Percentiles rank a stretch among this genome's conserved stretches.
Evolutionary conservation across 1,140 invertebrate genomes (phyloP).

Genomic region (Bombus impatiens): DNA sequence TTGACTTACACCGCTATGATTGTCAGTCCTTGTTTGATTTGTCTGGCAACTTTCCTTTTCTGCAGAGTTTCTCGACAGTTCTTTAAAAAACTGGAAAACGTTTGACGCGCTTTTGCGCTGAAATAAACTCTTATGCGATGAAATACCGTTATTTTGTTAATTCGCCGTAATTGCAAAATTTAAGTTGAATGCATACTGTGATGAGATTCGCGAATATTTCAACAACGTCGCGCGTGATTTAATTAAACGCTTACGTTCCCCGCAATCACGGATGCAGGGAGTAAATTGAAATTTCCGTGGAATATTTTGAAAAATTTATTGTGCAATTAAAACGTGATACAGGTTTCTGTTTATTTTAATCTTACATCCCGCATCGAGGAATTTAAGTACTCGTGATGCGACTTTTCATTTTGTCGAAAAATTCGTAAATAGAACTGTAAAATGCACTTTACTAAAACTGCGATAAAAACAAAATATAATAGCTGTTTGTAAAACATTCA

Average conservation of each 20-base stretch:
- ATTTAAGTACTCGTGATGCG: neutral
- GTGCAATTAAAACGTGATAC: neutral
- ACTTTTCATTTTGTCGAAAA: too few species aligned
- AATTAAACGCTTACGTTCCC: constrained; percentile 7
- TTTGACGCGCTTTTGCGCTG: neutral
- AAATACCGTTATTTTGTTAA: neutral
- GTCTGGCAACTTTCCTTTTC: neutral
- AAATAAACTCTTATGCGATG: neutral
- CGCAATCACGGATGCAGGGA: neutral
- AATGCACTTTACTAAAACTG: too few species aligned
- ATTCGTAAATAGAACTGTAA: too few species aligned
- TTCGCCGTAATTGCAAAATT: constrained; percentile 15
- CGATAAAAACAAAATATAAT: too few species aligned
- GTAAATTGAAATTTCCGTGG: neutral
- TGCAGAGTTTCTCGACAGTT: neutral
- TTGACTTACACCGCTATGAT: too few species aligned
- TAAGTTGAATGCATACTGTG: constrained; percentile 2
- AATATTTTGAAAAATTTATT: constrained; percentile 2
- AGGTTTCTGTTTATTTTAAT: neutral
- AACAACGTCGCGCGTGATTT: neutral
- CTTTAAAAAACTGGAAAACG: neutral
- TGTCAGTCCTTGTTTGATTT: too few species aligned
- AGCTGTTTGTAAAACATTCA: too few species aligned
- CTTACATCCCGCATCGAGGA: neutral
- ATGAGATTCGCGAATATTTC: neutral